phyloP scores from a whole-genome alignment of 2,797 vertebrate species.

The Buphagus erythrorhynchus region DNA sequence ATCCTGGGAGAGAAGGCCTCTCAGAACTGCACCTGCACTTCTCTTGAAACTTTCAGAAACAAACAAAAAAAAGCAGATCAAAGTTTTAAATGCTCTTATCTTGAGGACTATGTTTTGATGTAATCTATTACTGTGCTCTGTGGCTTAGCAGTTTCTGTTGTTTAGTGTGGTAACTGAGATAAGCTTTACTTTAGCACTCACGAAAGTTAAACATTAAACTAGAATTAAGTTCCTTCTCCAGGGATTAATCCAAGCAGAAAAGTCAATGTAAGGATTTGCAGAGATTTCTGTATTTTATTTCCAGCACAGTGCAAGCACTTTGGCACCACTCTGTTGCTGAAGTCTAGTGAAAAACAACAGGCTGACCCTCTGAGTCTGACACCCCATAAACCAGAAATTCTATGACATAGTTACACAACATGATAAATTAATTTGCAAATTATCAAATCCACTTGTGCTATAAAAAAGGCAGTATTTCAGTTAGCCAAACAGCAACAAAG shows the following conservation, averaged over 20 bases:
- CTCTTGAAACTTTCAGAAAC: background rate
- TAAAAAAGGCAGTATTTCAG: background rate
- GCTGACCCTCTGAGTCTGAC: background rate
- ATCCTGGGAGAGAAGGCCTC: background rate
- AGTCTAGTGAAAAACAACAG: background rate
- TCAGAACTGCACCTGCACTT: background rate
- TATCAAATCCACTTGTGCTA: background rate
- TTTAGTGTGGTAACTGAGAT: background rate
- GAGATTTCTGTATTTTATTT: background rate
- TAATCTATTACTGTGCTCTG: background rate
- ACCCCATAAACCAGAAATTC: background rate
- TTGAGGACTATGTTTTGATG: background rate
- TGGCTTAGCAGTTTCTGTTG: background rate
- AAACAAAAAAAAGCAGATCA: background rate
- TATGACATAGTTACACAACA: background rate
- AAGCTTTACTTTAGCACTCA: background rate
- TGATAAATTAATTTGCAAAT: background rate
- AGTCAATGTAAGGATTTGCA: background rate
- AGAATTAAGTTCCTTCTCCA: background rate
- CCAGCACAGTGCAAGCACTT: background rate
- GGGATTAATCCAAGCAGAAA: background rate
- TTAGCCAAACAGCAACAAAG: background rate
- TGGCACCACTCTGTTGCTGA: background rate
- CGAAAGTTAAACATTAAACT: background rate
- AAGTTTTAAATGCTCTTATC: constrained; percentile 12